These are phyloP conservation scores for Charaxes varanes DNA, from an alignment of 1,140 invertebrate species.

Conservation along the genomic window DNA sequence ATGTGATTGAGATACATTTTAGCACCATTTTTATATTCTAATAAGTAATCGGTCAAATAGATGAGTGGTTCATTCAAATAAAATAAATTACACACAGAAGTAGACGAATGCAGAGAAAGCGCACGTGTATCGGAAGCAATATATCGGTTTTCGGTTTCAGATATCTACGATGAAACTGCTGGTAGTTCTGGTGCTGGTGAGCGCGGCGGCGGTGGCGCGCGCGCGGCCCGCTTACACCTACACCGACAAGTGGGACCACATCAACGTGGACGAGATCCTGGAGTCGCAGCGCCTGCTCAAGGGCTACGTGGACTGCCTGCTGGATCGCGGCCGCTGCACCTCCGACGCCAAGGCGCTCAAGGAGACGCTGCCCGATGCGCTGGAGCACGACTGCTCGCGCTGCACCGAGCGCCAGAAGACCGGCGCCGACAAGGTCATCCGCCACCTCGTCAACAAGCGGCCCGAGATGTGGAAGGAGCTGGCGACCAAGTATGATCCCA, in stretches of 20 bases:
- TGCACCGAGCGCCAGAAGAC: slow-evolving; percentile 78
- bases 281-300: slow-evolving; percentile 80
- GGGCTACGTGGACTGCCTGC: slow-evolving; percentile 82
- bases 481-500: slow-evolving; percentile 78
- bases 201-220: slow-evolving; percentile 45
- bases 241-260: slow-evolving; percentile 83
- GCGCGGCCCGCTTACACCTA: slow-evolving; percentile 73
- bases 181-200: slow-evolving; percentile 34
- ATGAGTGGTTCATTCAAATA: too few relatives aligned
- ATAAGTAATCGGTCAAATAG: too few relatives aligned
- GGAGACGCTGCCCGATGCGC: slow-evolving; percentile 80
- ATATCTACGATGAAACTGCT: slow-evolving; percentile 55
- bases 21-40: too few relatives aligned
- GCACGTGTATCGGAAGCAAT: too few relatives aligned
- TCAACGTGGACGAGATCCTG: slow-evolving; percentile 83
- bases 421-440: slow-evolving; percentile 76
- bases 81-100: too few relatives aligned
- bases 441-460: slow-evolving; percentile 76
- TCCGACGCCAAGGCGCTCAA: slow-evolving; percentile 82
- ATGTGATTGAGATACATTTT: too few relatives aligned
- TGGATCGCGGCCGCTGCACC: slow-evolving; percentile 81
- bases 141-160: slow-evolving; percentile 19
- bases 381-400: slow-evolving; percentile 79
- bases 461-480: slow-evolving; percentile 77
- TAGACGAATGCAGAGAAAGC: too few relatives aligned